These are phyloP conservation scores for Bembecia ichneumoniformis DNA, from an alignment of 2,888 invertebrate genomes.

Conservation along the genomic window DNA sequence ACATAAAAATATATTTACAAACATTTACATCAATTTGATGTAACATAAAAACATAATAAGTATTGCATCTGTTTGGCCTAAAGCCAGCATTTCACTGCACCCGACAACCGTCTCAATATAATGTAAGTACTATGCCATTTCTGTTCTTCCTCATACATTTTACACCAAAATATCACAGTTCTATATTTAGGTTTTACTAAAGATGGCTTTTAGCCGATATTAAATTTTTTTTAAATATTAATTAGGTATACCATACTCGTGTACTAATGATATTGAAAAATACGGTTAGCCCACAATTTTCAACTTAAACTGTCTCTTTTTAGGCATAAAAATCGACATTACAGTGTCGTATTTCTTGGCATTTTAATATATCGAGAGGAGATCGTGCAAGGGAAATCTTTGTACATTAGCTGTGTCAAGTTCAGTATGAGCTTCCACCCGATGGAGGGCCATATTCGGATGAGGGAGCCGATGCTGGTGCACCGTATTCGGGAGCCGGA, in stretches of 20 bases:
- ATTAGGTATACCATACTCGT: too few relatives aligned
- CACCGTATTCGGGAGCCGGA: constrained; percentile 54
- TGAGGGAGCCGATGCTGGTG: constrained; percentile 64
- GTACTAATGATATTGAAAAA: too few relatives aligned
- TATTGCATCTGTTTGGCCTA: constrained; percentile 27
- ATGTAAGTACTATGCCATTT: neutral
- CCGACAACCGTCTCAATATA: neutral
- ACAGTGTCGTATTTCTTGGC: neutral
- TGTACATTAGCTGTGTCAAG: neutral
- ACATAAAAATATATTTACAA: constrained; percentile 69
- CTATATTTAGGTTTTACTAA: neutral
- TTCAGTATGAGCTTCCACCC: constrained; percentile 23
- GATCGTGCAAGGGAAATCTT: neutral
- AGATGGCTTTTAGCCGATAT: too few relatives aligned
- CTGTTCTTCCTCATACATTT: neutral
- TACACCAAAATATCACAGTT: neutral
- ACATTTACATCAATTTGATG: constrained; percentile 69
- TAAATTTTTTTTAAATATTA: too few relatives aligned
- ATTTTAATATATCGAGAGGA: neutral
- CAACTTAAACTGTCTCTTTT: too few relatives aligned
- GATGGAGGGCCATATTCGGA: constrained; percentile 76
- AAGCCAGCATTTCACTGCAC: constrained; percentile 19
- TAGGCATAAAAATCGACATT: too few relatives aligned
- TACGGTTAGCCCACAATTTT: too few relatives aligned
- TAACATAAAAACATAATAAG: constrained; percentile 33